Base-by-base conservation (phyloP, 1,140 invertebrate genomes). In the Lordiphosa stackelbergi region DNA sequence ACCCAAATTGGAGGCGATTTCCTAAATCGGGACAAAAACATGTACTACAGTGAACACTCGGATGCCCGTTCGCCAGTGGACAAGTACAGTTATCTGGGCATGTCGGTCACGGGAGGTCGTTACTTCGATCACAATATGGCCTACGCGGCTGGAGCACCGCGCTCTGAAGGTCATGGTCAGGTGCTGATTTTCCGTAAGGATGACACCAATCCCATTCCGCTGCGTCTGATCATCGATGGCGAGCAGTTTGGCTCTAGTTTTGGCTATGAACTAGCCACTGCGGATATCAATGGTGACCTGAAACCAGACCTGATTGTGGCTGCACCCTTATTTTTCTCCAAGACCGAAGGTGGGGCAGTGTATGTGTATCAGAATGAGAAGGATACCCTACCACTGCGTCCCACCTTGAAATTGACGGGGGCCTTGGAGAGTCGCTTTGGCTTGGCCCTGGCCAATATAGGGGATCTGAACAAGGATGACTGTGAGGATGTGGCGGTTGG, bases 401-500 rank as follows among this genome's bases (percentile, higher is more conserved):
- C 93, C 5, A 91, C 90, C 11, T 66, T 91, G n/a, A 91, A 91
- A 84, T 71, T 95, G 5, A 92, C 91, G 7, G 94, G 94, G 3
- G 91, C 92, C 47, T 83, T 89, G 38, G 94, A 95, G 88, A 95
- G 94, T 40, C 92, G 95, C 60, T 98, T 97, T 88, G 96, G 96
- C 4, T 93, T 97, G 65, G 91, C 97, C 0, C 89, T 98, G 55
- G 91, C 96, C 2, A 94, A 93, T 81, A 88, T 96, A 16, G 95
- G 96, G 31, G 97, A 98, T 88, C 89, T 98, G 6, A 98, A 98
- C 85, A 95, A 94, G 88, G 97, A 98, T 87, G 93, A 93, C 0
- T 96, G 92, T 81, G 93, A 95, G 72, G 97, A 98, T 87, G 89
- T 98, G 42, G 96, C 95, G 0, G 92, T 98, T 51, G 97, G 97